These are phyloP conservation scores for Stictonetta naevosa DNA, from an alignment of 2,113 vertebrate species.

Conservation along the genomic window DNA sequence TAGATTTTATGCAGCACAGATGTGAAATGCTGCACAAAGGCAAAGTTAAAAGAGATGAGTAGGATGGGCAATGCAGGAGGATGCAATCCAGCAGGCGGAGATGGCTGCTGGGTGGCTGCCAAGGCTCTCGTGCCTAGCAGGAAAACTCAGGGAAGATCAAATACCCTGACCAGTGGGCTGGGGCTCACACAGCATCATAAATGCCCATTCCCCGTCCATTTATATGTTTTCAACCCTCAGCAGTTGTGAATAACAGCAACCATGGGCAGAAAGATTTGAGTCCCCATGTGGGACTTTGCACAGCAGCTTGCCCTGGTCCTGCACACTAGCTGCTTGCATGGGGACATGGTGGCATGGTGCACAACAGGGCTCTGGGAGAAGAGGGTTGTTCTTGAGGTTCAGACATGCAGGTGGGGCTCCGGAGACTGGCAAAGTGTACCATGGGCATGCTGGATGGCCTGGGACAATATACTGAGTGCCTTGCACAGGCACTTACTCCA, in stretches of 20 bases:
- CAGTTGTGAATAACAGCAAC: background rate
- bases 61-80: background rate
- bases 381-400: background rate
- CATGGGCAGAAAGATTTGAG: background rate
- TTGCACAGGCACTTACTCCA: background rate
- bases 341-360: fast-evolving
- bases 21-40: background rate
- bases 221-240: background rate
- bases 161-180: background rate
- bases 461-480: background rate
- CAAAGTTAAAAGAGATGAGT: background rate
- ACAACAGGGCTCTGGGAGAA: background rate
- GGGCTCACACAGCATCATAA: background rate
- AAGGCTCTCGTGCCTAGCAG: background rate
- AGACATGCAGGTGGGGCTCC: background rate
- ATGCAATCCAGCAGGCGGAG: background rate
- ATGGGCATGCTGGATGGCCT: background rate
- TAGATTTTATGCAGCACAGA: background rate
- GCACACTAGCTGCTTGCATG: background rate
- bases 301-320: background rate
- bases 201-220: background rate
- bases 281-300: background rate
- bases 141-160: background rate
- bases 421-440: background rate
- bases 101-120: background rate